Conservation (phyloP, 2,888 invertebrate genomes). For the Myopa testacea region DNA sequence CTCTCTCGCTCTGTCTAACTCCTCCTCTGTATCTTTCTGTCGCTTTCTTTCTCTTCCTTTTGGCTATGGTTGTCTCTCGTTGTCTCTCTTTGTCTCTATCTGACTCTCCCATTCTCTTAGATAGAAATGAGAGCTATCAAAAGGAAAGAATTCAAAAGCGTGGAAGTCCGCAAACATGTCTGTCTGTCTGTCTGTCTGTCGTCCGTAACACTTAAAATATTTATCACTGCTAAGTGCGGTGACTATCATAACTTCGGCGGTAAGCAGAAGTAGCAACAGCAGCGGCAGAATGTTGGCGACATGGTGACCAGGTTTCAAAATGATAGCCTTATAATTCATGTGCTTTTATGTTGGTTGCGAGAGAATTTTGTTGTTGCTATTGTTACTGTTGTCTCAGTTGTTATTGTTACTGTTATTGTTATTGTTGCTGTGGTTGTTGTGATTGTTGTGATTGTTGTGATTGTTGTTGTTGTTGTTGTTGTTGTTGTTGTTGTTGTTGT, state of each 20-base stretch:
- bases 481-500: not conserved
- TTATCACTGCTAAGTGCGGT: constrained; percentile 17
- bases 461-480: not conserved
- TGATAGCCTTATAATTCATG: constrained; percentile 27
- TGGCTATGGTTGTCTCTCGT: too few relatives aligned
- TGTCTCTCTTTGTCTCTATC: too few relatives aligned
- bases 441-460: not conserved
- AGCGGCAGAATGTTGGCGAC: not conserved
- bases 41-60: too few relatives aligned
- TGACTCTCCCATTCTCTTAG: too few relatives aligned
- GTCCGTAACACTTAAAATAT: constrained; percentile 15
- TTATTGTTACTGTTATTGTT: not conserved
- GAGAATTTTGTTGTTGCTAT: not conserved
- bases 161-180: not conserved
- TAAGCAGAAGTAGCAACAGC: not conserved
- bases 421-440: not conserved
- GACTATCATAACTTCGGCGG: not conserved
- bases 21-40: too few relatives aligned
- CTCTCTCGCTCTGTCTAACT: too few relatives aligned
- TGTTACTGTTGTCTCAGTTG: not conserved
- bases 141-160: not conserved
- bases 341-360: constrained; percentile 13
- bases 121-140: not conserved
- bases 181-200: not conserved
- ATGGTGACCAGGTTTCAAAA: constrained; percentile 21